Conservation (phyloP, 2,113 vertebrate genomes). For the Rhizomys pruinosus region DNA sequence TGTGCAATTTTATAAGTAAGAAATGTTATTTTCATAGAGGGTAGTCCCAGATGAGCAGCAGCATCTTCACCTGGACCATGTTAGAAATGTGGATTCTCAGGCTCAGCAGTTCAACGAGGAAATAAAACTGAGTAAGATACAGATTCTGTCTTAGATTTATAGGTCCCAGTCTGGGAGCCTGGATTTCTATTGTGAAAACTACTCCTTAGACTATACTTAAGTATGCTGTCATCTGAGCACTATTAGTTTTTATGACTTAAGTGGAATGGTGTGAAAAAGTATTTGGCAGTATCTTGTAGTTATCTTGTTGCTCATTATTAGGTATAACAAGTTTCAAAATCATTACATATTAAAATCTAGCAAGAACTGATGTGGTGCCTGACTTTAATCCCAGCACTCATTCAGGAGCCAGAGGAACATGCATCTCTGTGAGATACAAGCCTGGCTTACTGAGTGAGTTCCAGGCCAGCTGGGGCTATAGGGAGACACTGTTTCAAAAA, state of each 20-base stretch:
- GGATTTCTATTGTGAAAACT: not conserved
- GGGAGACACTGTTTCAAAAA: no score
- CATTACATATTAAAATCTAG: not conserved
- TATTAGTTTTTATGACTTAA: not conserved
- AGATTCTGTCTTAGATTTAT: not conserved
- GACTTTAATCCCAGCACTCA: no score
- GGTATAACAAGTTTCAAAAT: constrained; percentile 30
- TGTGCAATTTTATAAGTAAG: constrained; percentile 4
- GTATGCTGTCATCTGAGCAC: not conserved
- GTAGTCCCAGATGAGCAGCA: no score
- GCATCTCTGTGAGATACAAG: no score
- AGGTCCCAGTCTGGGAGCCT: not conserved
- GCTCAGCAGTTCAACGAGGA: no score
- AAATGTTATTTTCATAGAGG: no score
- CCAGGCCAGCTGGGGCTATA: no score
- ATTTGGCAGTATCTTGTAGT: not conserved
- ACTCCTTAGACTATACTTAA: not conserved
- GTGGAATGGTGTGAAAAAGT: not conserved
- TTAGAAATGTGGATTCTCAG: no score
- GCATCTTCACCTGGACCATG: no score
- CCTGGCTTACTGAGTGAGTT: no score
- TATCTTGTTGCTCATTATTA: constrained; percentile 24
- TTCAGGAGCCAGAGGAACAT: no score
- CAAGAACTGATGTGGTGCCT: not conserved
- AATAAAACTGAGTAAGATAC: no score